Base-by-base conservation (phyloP, 2,888 invertebrate species). In the Trachelus tabidus region DNA sequence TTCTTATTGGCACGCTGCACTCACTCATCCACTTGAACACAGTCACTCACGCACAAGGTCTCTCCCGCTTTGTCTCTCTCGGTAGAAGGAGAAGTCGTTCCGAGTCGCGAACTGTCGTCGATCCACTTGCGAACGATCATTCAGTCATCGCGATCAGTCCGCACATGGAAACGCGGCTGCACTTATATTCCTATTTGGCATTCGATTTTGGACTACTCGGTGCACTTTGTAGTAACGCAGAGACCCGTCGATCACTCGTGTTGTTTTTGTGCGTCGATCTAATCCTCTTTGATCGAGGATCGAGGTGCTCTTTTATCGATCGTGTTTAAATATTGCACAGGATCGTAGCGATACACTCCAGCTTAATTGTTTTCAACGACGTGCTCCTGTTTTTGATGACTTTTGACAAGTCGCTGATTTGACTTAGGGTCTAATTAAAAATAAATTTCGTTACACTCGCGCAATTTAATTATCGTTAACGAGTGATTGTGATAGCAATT, bases 111-210 rank as follows among this genome's bases (percentile, higher is more conserved):
- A 56, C 56, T 56, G 56, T 56, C 56, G 56, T 9, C 56, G 56
- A 23, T 56, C 56, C 35, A 37, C 33, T 75, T 56, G 75, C n/a
- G 76, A 71, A 73, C 40, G 79, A 71, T 78, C 79, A 77, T 77
- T 77, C 34, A 69, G 73, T 77, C 75, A 56, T 56, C 75, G 77
- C 75, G 75, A 77, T 75, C 77, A 77, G 74, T 77, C 40, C 56
- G 77, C 77, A 77, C 77, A 71, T 74, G 75, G 34, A 71, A 77
- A 74, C 77, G 77, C 77, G 77, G 77, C 75, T 77, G 40, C 75
- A 75, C 75, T 71, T 75, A 75, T 75, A 56, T 56, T 56, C 23
- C 56, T 23, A 56, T 23, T 23, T 56, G 56, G 15, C 56, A 56
- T 23, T 56, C 23, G 56, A 23, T 23, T 23, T 23, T 23, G 23